Evolutionary conservation across 2,888 invertebrate species (phyloP).

Genomic region (Ormyrus rosae): DNA sequence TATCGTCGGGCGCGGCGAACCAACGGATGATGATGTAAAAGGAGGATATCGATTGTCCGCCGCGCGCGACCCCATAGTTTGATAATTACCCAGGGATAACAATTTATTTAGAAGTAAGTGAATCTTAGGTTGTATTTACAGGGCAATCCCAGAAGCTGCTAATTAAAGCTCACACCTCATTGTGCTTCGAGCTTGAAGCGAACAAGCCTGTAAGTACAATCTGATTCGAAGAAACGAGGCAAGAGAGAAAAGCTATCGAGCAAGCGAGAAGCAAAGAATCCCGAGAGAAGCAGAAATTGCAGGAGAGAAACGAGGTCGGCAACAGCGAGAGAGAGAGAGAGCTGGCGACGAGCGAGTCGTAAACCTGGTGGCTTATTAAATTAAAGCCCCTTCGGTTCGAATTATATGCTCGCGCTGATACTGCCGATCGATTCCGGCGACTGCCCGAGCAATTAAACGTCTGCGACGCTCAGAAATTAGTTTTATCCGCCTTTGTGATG

Average conservation of each 20-base stretch:
- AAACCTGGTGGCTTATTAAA: slow-evolving; percentile 49
- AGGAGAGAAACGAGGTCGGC: not conserved
- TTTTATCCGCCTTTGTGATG: not conserved
- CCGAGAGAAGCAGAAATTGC: not conserved
- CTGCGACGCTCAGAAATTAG: not conserved
- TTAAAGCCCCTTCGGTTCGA: slow-evolving; percentile 31
- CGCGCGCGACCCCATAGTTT: no score
- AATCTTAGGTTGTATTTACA: no score
- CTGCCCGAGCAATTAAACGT: not conserved
- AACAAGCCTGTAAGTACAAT: no score
- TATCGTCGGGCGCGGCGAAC: no score
- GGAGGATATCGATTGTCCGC: no score
- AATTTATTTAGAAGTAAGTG: no score
- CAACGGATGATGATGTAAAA: no score
- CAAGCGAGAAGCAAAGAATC: not conserved
- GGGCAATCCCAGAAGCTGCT: no score
- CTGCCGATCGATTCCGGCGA: slow-evolving; percentile 2
- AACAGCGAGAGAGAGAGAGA: not conserved
- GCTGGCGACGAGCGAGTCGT: slow-evolving; percentile 9
- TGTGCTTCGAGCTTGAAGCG: no score
- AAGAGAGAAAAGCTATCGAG: not conserved
- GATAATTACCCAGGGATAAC: no score
- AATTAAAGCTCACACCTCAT: no score
- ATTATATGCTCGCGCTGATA: slow-evolving; percentile 11
- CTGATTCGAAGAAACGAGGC: not conserved